Base-by-base conservation (phyloP, 2,888 invertebrate species). In the Parnassius apollo region DNA sequence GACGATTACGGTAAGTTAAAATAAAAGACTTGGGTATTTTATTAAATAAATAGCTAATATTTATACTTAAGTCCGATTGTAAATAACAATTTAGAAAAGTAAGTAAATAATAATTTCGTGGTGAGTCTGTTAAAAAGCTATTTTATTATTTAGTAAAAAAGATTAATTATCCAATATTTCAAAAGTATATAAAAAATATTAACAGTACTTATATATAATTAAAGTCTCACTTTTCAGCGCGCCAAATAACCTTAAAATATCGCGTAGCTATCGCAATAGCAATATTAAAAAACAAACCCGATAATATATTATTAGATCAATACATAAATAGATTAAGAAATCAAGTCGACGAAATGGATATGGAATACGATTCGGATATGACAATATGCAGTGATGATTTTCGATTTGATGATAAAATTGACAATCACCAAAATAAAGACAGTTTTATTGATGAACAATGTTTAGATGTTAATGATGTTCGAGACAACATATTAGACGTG, bases 311-410 rank as follows among this genome's bases (percentile, higher is more conserved):
- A 2, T 65, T 77, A 2, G 71, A 75, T 9, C 62, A 77, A 13
- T 80, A 83, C 59, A 66, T 87, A 61, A 45, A 72, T 54, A 60
- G 73, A 42, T 57, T 87, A 46, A 77, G 67, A 78, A 68, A 65
- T 9, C 78, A 73, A 64, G 57, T 81, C 46, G 68, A 67, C 25
- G 59, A 72, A 18, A 68, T 66, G 53, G 75, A 74, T 3, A 56
- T 45, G 8, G 76, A 75, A 42, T 52, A 12, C 4, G 76, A 81
- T 60, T 50, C 73, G 4, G 72, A 75, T 4, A 62, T 73, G 9
- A 80, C 74, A 9, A 44, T 82, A 0, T 76, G 76, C 57, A 86
- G 83, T 65, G 81, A 83, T 3, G 86, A 86, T 58, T 86, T 87
- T 52, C 60, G 74, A 2, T 65, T 80, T 10, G 70, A 74, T n/a